These are phyloP conservation scores for Calosoma granatense DNA, from an alignment of 1,140 invertebrate genomes.

Conservation along the genomic window DNA sequence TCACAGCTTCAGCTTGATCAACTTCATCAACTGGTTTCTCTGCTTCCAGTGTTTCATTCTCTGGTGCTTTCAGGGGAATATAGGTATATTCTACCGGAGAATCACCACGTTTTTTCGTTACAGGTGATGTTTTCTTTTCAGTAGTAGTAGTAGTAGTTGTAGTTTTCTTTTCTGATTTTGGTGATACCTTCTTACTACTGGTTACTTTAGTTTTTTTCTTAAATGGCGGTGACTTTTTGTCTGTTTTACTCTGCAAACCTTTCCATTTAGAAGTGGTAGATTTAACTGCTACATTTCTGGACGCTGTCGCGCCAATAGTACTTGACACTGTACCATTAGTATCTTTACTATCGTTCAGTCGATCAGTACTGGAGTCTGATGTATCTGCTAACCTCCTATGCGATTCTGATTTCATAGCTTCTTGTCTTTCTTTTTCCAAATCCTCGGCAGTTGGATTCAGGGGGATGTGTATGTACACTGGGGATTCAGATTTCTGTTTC, in stretches of 20 bases:
- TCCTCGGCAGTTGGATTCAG: slow-evolving; percentile 28
- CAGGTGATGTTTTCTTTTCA: background rate
- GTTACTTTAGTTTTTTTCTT: slow-evolving; percentile 23
- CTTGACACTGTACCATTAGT: slow-evolving; percentile 40
- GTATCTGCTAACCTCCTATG: background rate
- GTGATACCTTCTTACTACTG: too few species aligned
- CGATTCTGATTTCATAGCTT: background rate
- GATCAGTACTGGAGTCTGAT: background rate
- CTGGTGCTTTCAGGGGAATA: background rate
- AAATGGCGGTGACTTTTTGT: background rate
- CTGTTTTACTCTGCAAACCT: background rate
- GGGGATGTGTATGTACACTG: slow-evolving; percentile 33
- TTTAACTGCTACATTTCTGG: slow-evolving; percentile 3
- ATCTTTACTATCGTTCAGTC: slow-evolving; percentile 11
- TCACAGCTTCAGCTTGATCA: background rate
- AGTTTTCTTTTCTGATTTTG: background rate
- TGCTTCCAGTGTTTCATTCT: slow-evolving; percentile 21
- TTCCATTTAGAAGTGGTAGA: background rate
- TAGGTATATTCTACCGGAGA: background rate
- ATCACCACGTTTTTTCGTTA: background rate
- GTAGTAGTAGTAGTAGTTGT: background rate
- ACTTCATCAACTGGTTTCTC: slow-evolving; percentile 18
- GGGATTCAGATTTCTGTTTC: slow-evolving; percentile 16
- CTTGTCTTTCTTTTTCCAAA: slow-evolving; percentile 18
- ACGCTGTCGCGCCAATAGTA: slow-evolving; percentile 24